Evolutionary conservation across 2,797 vertebrate genomes (phyloP).

Genomic region (Sebastes trivittatus): DNA sequence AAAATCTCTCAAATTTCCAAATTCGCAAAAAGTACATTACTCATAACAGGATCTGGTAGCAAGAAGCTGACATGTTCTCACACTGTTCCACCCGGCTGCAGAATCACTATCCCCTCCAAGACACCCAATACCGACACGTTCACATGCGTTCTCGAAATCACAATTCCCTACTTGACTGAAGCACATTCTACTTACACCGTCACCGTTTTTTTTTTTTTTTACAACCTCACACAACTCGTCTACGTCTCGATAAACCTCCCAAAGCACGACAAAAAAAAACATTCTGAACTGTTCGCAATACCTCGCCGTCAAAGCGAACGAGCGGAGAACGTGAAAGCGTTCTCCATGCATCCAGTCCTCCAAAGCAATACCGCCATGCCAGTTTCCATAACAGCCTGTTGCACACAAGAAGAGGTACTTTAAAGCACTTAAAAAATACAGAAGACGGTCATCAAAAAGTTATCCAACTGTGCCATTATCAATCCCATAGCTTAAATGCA

Average conservation of each 20-base stretch:
- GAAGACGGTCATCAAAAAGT: slow-evolving; percentile 17
- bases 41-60: slow-evolving; percentile 49
- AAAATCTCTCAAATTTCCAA: slow-evolving; percentile 17
- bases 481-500: slow-evolving; percentile 20
- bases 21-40: slow-evolving; percentile 46
- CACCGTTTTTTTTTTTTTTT: slow-evolving; percentile 7
- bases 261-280: slow-evolving; percentile 18
- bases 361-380: slow-evolving; percentile 4
- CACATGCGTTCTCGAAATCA: slow-evolving; percentile 42
- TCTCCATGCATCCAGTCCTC: neutral
- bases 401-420: slow-evolving; percentile 41
- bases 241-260: slow-evolving; percentile 34
- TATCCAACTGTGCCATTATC: slow-evolving; percentile 28
- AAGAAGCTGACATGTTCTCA: slow-evolving; percentile 23
- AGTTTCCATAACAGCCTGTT: slow-evolving; percentile 28
- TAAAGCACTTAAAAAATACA: slow-evolving; percentile 61
- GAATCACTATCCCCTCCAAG: slow-evolving; percentile 13
- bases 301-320: slow-evolving; percentile 11
- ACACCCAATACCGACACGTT: slow-evolving; percentile 49
- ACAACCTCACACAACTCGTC: slow-evolving; percentile 26
- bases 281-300: slow-evolving; percentile 29
- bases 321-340: neutral
- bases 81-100: slow-evolving; percentile 17
- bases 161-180: slow-evolving; percentile 56
- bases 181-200: slow-evolving; percentile 52